A percentile compares a stretch with the other conserved stretches of the same genome.
Evolutionary conservation across 2,797 vertebrate genomes (phyloP).

Genomic region (Pachyuromys duprasi): DNA sequence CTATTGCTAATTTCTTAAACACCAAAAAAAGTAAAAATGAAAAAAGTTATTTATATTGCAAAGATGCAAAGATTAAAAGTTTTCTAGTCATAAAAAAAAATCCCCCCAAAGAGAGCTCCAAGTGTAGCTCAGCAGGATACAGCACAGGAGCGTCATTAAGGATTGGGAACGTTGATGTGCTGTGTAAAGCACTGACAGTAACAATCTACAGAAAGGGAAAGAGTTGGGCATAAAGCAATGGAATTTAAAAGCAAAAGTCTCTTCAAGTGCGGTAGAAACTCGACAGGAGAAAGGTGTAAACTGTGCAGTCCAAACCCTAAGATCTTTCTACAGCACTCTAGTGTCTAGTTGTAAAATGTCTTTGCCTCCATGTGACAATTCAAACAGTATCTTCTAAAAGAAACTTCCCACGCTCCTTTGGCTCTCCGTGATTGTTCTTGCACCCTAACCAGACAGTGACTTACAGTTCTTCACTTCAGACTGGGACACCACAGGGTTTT

Average conservation of each 20-base stretch:
- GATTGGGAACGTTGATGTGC: not conserved
- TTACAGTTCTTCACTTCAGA: not conserved
- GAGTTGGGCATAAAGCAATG: not conserved
- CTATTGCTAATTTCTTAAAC: not conserved
- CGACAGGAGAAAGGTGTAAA: not conserved
- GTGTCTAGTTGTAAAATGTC: not conserved
- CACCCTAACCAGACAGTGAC: not conserved
- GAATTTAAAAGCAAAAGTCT: not conserved
- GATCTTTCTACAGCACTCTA: not conserved
- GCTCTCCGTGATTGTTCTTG: not conserved
- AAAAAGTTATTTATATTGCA: not conserved
- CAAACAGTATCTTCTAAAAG: not conserved
- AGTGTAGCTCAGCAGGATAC: not conserved
- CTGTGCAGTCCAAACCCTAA: not conserved
- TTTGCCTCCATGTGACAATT: not conserved
- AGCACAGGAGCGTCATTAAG: not conserved
- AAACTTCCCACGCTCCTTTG: not conserved
- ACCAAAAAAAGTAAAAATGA: not conserved
- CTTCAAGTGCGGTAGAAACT: constrained; percentile 1
- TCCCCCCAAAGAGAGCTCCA: not conserved
- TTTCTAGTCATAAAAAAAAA: not conserved
- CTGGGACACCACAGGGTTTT: not conserved
- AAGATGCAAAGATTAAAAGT: not conserved
- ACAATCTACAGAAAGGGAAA: not conserved
- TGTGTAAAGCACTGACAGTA: not conserved